Evolutionary conservation across 2,888 invertebrate genomes (phyloP).

Genomic region (Dynastes hyllus): DNA sequence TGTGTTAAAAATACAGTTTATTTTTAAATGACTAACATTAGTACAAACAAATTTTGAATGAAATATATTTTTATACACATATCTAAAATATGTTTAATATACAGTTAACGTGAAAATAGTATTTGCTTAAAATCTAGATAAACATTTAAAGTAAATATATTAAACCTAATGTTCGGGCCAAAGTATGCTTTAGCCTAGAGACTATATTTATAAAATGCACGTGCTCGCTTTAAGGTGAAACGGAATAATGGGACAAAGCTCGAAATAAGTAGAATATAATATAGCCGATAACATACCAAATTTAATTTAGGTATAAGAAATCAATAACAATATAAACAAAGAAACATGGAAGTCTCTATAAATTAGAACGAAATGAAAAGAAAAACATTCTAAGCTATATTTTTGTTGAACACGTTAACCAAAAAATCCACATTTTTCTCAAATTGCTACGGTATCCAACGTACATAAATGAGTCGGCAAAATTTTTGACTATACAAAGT

Average conservation of each 20-base stretch:
- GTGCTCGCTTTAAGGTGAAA: slow-evolving; percentile 37
- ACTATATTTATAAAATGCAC: slow-evolving; percentile 41
- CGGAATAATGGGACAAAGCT: slow-evolving; percentile 6
- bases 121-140: slow-evolving; percentile 36
- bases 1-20: too few relatives aligned
- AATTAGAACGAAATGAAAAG: too few relatives aligned
- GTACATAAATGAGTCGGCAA: too few relatives aligned
- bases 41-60: neutral
- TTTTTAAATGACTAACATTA: neutral
- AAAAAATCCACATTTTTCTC: too few relatives aligned
- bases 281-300: neutral
- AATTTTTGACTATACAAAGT: too few relatives aligned
- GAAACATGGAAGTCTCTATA: neutral
- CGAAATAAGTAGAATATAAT: slow-evolving; percentile 31
- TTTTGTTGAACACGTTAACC: too few relatives aligned
- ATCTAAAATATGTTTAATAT: neutral
- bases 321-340: neutral
- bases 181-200: slow-evolving; percentile 34
- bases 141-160: slow-evolving; percentile 37
- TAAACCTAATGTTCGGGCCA: slow-evolving; percentile 38
- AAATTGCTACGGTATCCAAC: too few relatives aligned
- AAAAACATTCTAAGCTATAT: too few relatives aligned
- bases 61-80: neutral
- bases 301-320: neutral
- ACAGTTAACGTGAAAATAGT: slow-evolving; percentile 5